A percentile compares a stretch with the other conserved stretches of the same genome.
These are phyloP conservation scores for Eidolon dupreanum DNA, from an alignment of 2,797 vertebrate species.

Conservation along the genomic window DNA sequence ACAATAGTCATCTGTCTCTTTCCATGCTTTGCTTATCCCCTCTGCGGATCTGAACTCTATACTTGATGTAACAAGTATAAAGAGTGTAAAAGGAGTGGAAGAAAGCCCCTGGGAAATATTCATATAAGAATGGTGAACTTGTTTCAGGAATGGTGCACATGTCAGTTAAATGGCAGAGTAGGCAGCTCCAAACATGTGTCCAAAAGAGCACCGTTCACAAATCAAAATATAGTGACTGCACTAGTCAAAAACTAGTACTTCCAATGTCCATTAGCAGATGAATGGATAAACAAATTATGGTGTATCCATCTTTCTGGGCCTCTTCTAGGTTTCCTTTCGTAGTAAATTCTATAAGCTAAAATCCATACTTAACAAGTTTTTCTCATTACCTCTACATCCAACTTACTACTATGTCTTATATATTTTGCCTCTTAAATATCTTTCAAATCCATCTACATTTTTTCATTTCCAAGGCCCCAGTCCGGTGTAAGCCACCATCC, in stretches of 20 bases:
- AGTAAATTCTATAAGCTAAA: neutral
- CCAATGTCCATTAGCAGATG: neutral
- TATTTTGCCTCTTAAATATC: neutral
- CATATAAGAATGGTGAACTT: neutral
- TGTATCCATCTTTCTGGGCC: neutral
- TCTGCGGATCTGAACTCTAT: neutral
- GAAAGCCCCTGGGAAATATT: neutral
- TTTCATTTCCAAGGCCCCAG: neutral
- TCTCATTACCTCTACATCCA: neutral
- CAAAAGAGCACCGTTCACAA: neutral
- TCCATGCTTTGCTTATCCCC: neutral
- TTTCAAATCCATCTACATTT: neutral
- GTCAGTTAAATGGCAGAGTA: neutral
- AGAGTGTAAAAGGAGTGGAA: neutral
- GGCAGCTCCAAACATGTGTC: neutral
- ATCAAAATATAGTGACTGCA: too few relatives aligned
- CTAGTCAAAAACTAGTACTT: neutral
- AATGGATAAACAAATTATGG: neutral
- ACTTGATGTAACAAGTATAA: neutral
- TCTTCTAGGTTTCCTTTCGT: neutral
- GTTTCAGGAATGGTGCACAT: neutral
- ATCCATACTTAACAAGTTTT: neutral
- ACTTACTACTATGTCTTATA: neutral
- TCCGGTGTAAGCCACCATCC: neutral
- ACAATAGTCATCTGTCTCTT: neutral